Evolutionary conservation across 2,888 invertebrate species (phyloP).

Genomic region (Tridacna gigas): DNA sequence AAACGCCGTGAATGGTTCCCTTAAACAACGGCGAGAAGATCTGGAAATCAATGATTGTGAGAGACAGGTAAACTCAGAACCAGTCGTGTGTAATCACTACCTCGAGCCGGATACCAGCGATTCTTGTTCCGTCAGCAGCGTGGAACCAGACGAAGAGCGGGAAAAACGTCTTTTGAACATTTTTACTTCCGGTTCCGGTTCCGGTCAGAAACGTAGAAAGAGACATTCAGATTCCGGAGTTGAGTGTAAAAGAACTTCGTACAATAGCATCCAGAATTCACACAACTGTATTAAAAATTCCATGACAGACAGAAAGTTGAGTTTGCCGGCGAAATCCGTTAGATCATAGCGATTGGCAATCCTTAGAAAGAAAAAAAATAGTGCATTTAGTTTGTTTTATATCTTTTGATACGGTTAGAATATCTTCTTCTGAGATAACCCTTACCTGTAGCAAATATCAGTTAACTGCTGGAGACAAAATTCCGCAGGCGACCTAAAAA

Average conservation of each 20-base stretch:
- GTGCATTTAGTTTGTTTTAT: no score
- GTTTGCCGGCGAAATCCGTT: slow-evolving; percentile 34
- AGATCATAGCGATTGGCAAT: neutral
- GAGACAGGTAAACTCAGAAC: slow-evolving; percentile 13
- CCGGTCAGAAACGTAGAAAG: slow-evolving; percentile 2
- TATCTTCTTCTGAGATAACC: neutral
- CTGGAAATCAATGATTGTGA: slow-evolving; percentile 4
- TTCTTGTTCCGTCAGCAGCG: slow-evolving; percentile 35
- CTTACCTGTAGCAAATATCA: neutral
- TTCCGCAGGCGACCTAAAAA: no score
- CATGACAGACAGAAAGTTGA: slow-evolving; percentile 21
- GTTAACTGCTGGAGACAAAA: neutral
- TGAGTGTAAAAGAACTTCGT: slow-evolving; percentile 32
- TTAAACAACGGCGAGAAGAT: slow-evolving; percentile 4
- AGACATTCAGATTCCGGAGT: slow-evolving; percentile 22
- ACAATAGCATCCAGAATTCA: slow-evolving; percentile 23
- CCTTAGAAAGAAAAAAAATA: no score
- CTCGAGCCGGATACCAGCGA: slow-evolving; percentile 21
- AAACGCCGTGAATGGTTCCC: slow-evolving; percentile 18
- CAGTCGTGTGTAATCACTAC: slow-evolving; percentile 20
- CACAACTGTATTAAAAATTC: slow-evolving; percentile 7
- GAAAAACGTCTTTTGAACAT: slow-evolving; percentile 30
- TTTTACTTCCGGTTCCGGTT: slow-evolving; percentile 17
- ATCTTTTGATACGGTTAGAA: no score
- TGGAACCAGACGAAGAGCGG: slow-evolving; percentile 38